Evolutionary conservation across 2,888 invertebrate species (phyloP), one percentile per base, ranked within the genome.

Genomic region (Rapana venosa): DNA sequence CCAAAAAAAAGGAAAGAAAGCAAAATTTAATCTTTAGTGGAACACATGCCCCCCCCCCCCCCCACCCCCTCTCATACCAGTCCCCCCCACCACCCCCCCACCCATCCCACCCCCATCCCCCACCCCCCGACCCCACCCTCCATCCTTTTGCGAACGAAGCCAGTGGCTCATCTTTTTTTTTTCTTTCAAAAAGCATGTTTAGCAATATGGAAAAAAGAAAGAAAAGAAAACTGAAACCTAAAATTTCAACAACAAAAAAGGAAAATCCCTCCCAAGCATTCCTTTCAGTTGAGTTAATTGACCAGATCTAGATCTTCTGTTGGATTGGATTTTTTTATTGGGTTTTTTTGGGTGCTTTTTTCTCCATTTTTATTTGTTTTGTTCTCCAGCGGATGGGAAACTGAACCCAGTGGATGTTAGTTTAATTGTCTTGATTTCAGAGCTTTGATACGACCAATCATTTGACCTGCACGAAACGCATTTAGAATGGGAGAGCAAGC

Each of bases 121-220:
- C 30, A 20, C 6, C 36, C 17, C 56, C 56, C 6, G n/a, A 56
- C 26, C 85, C 85, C 61, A 17, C 32, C 85, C 20, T 26, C 77
- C 77, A 8, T 26, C 30, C 26, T 58, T n/a, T 26, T 56, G 56
- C 15, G 47, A 84, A 84, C n/a, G 11, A 84, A 84, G n/a, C 47
- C 15, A 30, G 58, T 30, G 85, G 36, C 30, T 61, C 77, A 79
- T 79, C 77, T 32, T 83, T 66, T n/a, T n/a, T n/a, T n/a, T n/a
- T n/a, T n/a, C n/a, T n/a, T 83, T 83, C 81, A 83, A 83, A n/a
- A 83, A 83, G 81, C 81, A 15, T 47, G 81, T 83, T 83, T 83
- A 36, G 47, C 81, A 83, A n/a, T 47, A 83, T 36, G 58, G 58
- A 85, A 61, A 11, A 36, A 30, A 61, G 32, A 85, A 85, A 85